phyloP scores from a whole-genome alignment of 2,888 invertebrate genomes.

The Tinea pellionella region DNA sequence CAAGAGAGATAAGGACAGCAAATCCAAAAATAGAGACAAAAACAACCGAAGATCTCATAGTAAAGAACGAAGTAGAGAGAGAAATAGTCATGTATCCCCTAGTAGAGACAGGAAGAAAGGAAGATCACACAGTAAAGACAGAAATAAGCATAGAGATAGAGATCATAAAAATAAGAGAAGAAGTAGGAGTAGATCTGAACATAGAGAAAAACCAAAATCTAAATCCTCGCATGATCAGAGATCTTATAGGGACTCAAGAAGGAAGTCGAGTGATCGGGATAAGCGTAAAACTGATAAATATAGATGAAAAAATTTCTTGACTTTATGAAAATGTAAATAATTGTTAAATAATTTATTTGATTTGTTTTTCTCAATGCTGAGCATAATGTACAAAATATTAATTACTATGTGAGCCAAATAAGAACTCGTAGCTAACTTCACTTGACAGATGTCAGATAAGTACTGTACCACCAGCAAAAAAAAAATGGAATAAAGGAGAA shows the following conservation, averaged over 20 bases:
- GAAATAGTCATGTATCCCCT: not conserved
- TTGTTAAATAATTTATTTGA: no score
- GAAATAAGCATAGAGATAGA: constrained; percentile 2
- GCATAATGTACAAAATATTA: no score
- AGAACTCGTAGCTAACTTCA: no score
- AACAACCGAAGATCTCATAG: not conserved
- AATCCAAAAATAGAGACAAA: not conserved
- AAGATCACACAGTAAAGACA: not conserved
- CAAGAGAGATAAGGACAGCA: constrained; percentile 14
- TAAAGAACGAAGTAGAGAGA: not conserved
- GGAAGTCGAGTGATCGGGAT: not conserved
- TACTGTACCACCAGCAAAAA: no score
- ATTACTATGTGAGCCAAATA: no score
- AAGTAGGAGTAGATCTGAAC: constrained; percentile 28
- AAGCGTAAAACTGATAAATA: constrained; percentile 15
- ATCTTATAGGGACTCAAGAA: not conserved
- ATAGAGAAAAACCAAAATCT: constrained; percentile 18
- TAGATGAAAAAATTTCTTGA: constrained; percentile 15
- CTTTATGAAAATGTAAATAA: constrained; percentile 16
- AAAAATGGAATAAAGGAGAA: no score
- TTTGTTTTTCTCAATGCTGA: no score
- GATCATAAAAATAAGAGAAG: constrained; percentile 34
- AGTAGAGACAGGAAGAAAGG: not conserved
- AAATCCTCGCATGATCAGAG: not conserved
- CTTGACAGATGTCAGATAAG: no score